phyloP scores from a whole-genome alignment of 1,140 invertebrate genomes.

The Bilobella aurantiaca region DNA sequence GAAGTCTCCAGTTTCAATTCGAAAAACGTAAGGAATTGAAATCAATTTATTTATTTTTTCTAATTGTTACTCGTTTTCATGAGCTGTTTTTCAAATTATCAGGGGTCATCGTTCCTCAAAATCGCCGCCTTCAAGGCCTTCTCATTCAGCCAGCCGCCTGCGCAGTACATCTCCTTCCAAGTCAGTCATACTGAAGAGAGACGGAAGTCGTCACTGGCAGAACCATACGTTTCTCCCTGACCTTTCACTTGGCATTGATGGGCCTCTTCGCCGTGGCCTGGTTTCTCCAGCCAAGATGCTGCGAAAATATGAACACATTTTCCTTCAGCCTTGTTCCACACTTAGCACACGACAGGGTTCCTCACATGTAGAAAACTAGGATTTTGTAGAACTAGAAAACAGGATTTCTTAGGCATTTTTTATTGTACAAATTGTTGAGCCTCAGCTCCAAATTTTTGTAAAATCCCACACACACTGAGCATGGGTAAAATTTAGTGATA shows the following conservation, averaged over 20 bases:
- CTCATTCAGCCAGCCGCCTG: not conserved
- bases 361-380: conserved; percentile 34
- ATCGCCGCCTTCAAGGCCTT: not conserved
- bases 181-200: not conserved
- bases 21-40: conserved; percentile 20
- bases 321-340: conserved; percentile 33
- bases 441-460: too few relatives aligned
- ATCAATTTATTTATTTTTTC: too few relatives aligned
- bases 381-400: too few relatives aligned
- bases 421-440: too few relatives aligned
- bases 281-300: conserved; percentile 33
- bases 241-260: conserved; percentile 32
- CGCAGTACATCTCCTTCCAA: not conserved
- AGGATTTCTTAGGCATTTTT: too few relatives aligned
- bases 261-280: conserved; percentile 32
- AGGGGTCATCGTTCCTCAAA: conserved; percentile 5
- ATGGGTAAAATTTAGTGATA: too few relatives aligned
- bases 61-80: too few relatives aligned
- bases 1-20: conserved; percentile 11
- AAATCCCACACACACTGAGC: too few relatives aligned
- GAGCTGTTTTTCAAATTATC: not conserved
- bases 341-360: conserved; percentile 31
- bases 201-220: conserved; percentile 22
- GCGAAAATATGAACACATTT: conserved; percentile 34
- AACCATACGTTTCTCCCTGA: conserved; percentile 28